phyloP scores from a whole-genome alignment of 2,888 invertebrate species.

The Drosophila putrida region DNA sequence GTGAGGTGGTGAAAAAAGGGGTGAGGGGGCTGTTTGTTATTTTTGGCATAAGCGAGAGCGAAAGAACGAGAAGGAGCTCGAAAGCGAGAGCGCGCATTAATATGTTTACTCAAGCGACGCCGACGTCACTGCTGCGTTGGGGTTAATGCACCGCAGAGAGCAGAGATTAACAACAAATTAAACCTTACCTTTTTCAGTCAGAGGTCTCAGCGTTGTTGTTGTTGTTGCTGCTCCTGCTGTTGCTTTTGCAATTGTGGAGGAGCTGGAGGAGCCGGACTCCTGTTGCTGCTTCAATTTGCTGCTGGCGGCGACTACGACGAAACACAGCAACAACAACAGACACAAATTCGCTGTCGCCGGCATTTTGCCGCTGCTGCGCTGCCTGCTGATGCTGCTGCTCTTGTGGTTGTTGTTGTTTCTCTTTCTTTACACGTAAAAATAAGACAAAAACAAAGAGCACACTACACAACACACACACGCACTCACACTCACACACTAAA shows the following conservation, averaged over 20 bases:
- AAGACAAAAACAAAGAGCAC: slow-evolving; percentile 53
- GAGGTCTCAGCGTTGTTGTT: slow-evolving; percentile 51
- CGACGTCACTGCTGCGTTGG: slow-evolving; percentile 41
- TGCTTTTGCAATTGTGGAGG: slow-evolving; percentile 28
- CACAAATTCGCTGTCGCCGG: slow-evolving; percentile 69
- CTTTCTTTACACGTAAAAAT: slow-evolving; percentile 42
- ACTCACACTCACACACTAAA: slow-evolving; percentile 19
- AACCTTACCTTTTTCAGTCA: slow-evolving; percentile 68
- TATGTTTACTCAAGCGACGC: slow-evolving; percentile 63
- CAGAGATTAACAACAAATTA: slow-evolving; percentile 61
- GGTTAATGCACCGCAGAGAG: slow-evolving; percentile 60
- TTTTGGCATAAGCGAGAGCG: slow-evolving; percentile 62
- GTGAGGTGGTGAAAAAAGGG: not conserved
- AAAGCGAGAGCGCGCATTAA: slow-evolving; percentile 40
- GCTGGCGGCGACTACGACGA: slow-evolving; percentile 40
- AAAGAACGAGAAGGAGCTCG: slow-evolving; percentile 27
- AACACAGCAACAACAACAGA: slow-evolving; percentile 65
- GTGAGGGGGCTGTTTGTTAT: slow-evolving; percentile 58
- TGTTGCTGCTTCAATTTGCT: slow-evolving; percentile 53
- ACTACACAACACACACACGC: slow-evolving; percentile 23
- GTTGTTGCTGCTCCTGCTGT: slow-evolving; percentile 41
- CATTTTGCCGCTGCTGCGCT: slow-evolving; percentile 68
- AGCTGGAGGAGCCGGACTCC: slow-evolving; percentile 40
- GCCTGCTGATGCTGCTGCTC: slow-evolving; percentile 38
- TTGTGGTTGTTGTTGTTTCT: slow-evolving; percentile 38